phyloP scores from a whole-genome alignment of 2,797 vertebrate species.

The Hemitrygon akajei region DNA sequence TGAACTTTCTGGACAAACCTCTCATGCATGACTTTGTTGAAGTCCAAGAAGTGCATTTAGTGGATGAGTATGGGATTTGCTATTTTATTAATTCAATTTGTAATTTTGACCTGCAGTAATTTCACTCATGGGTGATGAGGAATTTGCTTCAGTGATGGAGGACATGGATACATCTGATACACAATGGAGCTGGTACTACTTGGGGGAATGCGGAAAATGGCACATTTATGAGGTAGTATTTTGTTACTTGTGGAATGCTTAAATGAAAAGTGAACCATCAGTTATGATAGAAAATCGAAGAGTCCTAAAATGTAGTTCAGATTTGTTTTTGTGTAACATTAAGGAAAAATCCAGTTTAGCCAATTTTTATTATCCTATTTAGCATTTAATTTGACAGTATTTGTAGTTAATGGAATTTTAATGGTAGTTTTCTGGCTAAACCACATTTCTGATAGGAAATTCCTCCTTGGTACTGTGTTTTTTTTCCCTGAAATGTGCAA shows the following conservation, averaged over 20 bases:
- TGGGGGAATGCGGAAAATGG: constrained; percentile 95
- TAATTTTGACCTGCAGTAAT: constrained; percentile 47
- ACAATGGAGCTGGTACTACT: constrained; percentile 94
- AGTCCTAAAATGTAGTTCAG: background rate
- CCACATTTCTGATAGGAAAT: background rate
- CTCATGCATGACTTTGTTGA: too few relatives aligned
- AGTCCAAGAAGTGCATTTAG: too few relatives aligned
- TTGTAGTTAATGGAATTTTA: background rate
- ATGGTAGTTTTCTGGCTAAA: background rate
- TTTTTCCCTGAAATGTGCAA: background rate
- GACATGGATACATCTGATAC: constrained; percentile 91
- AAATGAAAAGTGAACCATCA: background rate
- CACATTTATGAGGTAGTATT: constrained; percentile 87
- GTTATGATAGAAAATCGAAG: background rate
- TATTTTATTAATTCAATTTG: background rate
- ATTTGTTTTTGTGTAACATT: background rate
- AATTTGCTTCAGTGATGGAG: constrained; percentile 55
- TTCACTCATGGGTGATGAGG: constrained; percentile 58
- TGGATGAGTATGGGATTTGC: too few relatives aligned
- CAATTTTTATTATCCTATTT: background rate
- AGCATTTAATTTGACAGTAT: background rate
- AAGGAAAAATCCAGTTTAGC: too few relatives aligned
- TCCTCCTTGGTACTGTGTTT: background rate
- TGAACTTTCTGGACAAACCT: too few relatives aligned
- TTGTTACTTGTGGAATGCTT: background rate